These are phyloP conservation scores for Platysteira castanea DNA, from an alignment of 2,113 vertebrate species.

Conservation along the genomic window DNA sequence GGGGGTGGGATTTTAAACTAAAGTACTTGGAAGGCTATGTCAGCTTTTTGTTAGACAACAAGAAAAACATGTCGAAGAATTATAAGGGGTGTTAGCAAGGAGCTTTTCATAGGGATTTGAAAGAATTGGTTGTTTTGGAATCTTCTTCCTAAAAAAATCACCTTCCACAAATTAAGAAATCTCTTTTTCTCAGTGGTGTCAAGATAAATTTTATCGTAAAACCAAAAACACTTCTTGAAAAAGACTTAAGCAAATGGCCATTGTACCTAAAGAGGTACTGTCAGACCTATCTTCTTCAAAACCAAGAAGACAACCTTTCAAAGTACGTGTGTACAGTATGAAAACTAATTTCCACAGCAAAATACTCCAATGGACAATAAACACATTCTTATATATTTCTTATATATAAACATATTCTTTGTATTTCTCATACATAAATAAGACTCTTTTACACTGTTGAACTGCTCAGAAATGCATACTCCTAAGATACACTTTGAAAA, in stretches of 20 bases:
- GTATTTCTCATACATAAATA: not conserved
- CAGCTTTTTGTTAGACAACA: not conserved
- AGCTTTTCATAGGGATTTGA: not conserved
- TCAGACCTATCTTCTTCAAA: not conserved
- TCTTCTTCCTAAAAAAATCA: conserved; percentile 18
- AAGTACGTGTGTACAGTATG: not conserved
- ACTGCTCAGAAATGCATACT: conserved; percentile 2
- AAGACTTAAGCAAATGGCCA: not conserved
- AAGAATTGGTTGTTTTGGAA: conserved; percentile 36
- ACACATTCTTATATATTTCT: not conserved
- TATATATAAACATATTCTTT: too few species aligned
- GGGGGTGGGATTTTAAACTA: conserved; percentile 14
- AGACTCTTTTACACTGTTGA: not conserved
- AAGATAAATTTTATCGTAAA: not conserved
- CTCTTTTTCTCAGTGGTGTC: conserved; percentile 59
- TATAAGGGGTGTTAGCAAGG: not conserved
- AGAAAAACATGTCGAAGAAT: not conserved
- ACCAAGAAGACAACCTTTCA: not conserved
- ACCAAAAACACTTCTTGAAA: not conserved
- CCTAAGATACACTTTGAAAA: conserved; percentile 55
- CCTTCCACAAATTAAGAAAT: conserved; percentile 30
- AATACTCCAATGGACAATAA: not conserved
- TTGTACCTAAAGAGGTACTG: not conserved
- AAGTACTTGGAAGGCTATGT: not conserved
- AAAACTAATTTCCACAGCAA: not conserved